phyloP scores from a whole-genome alignment of 2,888 invertebrate species.

The Sphaeridia pumilis region DNA sequence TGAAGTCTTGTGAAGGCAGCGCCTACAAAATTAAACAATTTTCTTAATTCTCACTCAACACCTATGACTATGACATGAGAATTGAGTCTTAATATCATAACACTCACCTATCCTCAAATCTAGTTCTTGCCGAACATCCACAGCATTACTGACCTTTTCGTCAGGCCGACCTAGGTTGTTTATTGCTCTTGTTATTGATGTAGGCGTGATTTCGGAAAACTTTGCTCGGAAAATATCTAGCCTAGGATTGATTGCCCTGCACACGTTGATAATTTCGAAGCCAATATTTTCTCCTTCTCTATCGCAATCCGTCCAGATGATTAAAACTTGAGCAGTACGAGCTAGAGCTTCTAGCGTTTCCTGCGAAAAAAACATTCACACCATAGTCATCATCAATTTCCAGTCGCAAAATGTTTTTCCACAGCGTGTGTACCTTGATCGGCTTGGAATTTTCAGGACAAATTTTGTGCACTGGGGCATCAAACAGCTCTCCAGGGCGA shows the following conservation, averaged over 20 bases:
- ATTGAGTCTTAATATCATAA: no score
- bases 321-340: slow-evolving; percentile 55
- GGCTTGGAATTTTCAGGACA: slow-evolving; percentile 60
- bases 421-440: slow-evolving; percentile 73
- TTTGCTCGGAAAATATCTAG: slow-evolving; percentile 65
- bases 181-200: slow-evolving; percentile 68
- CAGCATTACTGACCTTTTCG: slow-evolving; percentile 72
- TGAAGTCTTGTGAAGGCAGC: slow-evolving; percentile 99
- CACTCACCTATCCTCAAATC: slow-evolving; percentile 82
- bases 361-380: slow-evolving; percentile 41
- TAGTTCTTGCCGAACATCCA: slow-evolving; percentile 79
- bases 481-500: slow-evolving; percentile 71
- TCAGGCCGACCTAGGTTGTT: slow-evolving; percentile 68
- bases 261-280: slow-evolving; percentile 88
- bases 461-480: slow-evolving; percentile 67
- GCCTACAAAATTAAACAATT: no score
- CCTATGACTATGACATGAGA: no score
- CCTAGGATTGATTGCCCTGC: slow-evolving; percentile 62
- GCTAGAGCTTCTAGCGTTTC: slow-evolving; percentile 59
- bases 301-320: slow-evolving; percentile 99
- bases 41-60: no score
- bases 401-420: no score
- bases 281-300: slow-evolving; percentile 99
- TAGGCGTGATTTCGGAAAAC: slow-evolving; percentile 92
- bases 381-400: background rate